Evolutionary conservation across 2,888 invertebrate species (phyloP).

Genomic region (Pyrocoelia pectoralis): DNA sequence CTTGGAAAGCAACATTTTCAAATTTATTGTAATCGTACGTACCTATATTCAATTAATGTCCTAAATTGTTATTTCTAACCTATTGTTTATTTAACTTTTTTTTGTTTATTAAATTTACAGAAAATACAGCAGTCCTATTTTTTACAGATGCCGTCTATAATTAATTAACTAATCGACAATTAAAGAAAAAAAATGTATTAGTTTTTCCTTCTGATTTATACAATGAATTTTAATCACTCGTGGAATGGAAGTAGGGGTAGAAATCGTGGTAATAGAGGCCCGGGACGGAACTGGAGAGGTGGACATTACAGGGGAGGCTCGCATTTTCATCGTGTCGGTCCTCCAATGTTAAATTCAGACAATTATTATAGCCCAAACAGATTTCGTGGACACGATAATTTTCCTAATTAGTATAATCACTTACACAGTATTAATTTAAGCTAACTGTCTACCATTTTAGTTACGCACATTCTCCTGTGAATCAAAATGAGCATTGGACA

Average conservation of each 20-base stretch:
- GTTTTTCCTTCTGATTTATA: neutral
- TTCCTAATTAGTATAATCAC: slow-evolving; percentile 5
- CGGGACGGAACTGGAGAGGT: slow-evolving; percentile 30
- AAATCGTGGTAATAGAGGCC: slow-evolving; percentile 17
- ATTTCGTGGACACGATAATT: neutral
- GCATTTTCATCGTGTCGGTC: neutral
- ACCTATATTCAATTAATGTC: neutral
- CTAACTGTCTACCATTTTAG: neutral
- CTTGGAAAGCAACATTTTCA: neutral
- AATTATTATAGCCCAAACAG: neutral
- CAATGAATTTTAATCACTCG: slow-evolving; percentile 12
- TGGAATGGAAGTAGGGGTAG: slow-evolving; percentile 31
- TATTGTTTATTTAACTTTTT: neutral
- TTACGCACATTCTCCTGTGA: neutral
- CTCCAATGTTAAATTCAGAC: neutral
- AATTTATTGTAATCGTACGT: neutral
- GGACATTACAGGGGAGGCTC: neutral
- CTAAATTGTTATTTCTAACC: neutral
- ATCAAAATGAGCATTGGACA: slow-evolving; percentile 3
- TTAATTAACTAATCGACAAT: neutral
- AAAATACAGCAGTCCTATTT: neutral
- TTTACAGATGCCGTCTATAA: neutral
- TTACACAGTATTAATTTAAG: neutral
- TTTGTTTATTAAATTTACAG: neutral
- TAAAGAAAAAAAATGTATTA: neutral